Conservation (phyloP, 2,888 invertebrate species). For the Shargacucullia verbasci region DNA sequence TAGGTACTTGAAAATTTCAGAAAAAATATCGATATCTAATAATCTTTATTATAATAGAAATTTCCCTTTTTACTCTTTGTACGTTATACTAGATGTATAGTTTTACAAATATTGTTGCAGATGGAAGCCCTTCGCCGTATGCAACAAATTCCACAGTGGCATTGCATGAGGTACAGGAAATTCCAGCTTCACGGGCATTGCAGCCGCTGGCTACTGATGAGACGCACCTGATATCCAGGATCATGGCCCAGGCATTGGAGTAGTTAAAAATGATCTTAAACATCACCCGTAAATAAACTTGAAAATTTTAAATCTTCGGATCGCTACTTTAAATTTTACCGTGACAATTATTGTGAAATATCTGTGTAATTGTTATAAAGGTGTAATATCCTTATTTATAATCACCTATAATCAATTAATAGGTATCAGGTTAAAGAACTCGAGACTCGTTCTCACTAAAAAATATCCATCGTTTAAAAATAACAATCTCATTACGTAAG, state of each 20-base stretch:
- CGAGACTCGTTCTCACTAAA: no score
- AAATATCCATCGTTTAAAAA: no score
- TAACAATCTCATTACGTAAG: no score
- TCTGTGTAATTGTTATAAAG: neutral
- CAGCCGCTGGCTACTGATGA: constrained; percentile 91
- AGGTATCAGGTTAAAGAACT: no score
- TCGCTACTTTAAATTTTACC: constrained; percentile 4
- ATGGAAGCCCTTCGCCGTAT: constrained; percentile 92
- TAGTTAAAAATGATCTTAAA: constrained; percentile 11
- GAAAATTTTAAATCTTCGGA: neutral
- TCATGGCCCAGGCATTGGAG: constrained; percentile 32
- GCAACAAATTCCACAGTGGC: constrained; percentile 95
- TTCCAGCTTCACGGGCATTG: constrained; percentile 94
- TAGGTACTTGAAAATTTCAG: no score
- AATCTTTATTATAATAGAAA: no score
- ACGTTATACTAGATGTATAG: neutral
- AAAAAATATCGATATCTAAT: no score
- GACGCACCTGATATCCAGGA: constrained; percentile 82
- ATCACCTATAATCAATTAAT: no score
- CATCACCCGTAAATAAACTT: neutral
- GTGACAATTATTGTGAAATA: constrained; percentile 1
- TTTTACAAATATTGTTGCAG: constrained; percentile 61
- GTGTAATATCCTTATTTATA: no score
- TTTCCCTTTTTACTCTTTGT: no score
- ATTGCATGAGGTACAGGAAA: constrained; percentile 94